Base-by-base conservation (phyloP, 1,140 invertebrate species). In the Fopius arisanus region DNA sequence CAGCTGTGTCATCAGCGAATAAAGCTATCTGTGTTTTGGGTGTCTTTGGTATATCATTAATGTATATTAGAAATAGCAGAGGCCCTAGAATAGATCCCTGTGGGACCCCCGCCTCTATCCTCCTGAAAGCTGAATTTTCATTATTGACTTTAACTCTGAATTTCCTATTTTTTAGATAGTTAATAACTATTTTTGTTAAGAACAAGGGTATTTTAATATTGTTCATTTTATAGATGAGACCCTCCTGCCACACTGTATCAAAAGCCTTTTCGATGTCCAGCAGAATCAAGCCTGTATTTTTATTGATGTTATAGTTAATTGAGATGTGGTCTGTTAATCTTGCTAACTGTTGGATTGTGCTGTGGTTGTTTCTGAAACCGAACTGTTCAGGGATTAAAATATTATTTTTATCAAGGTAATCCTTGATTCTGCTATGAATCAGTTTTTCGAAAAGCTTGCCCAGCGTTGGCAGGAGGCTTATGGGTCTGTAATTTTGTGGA, bases 161-260 rank as follows among this genome's bases (percentile, higher is more conserved):
- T 54, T 19, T 26, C 5, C 48, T 54, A 21, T 54, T 10, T 21
- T 3, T 14, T 3, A 26, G 48, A 10, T 54, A 54, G 4, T 3
- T 21, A 3, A 21, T 19, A 21, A 54, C 4, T 3, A 54, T 54
- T 26, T 54, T 54, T 21, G 3, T 21, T 54, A 70, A 12, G 16
- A 29, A 54, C 6, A 0, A 29, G 1, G 68, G 48, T 1, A 59
- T 33, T 10, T 59, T 19, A 4, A 37, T 19, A 7, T 0, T 69
- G 0, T 68, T 71, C 1, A 84, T 43, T 73, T 79, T 83, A 48
- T 76, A 71, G 5, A 81, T 28, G 2, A 84, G 78, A 0, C 81
- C 83, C 7, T 76, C 23, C 16, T 77, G 33, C 80, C 82, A 84
- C 2, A 82, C 77, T 9, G 43, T 73, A 63, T 87, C 84, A 51